A percentile compares a stretch with the other conserved stretches of the same genome.
Conservation (phyloP, 2,797 vertebrate species). For the Vultur gryphus region DNA sequence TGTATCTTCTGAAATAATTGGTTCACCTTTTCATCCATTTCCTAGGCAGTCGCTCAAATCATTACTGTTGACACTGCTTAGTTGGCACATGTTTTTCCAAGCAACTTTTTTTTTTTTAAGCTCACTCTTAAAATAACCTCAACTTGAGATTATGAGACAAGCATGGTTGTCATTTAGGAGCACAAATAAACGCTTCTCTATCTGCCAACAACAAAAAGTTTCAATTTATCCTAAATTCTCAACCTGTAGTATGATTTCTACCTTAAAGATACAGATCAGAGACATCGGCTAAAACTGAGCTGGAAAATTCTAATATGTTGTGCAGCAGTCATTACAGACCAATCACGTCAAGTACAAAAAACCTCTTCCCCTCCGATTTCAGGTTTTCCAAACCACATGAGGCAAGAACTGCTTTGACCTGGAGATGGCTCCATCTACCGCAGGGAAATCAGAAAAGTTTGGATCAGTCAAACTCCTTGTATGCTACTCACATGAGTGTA, state of each 20-base stretch:
- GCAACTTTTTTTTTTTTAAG: not conserved
- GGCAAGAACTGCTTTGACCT: not conserved
- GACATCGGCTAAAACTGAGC: not conserved
- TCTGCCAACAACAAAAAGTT: not conserved
- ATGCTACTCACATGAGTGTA: not conserved
- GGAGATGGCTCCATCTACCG: not conserved
- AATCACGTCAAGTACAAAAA: not conserved
- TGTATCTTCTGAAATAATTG: not conserved
- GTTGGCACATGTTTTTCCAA: not conserved
- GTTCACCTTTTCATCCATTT: not conserved
- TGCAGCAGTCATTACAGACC: not conserved
- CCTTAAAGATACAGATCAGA: not conserved
- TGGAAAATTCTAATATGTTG: not conserved
- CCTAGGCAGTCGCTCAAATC: not conserved
- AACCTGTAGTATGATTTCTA: not conserved
- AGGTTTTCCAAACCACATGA: not conserved
- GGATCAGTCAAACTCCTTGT: not conserved
- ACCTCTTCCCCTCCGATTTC: not conserved
- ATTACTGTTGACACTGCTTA: not conserved
- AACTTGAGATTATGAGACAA: not conserved
- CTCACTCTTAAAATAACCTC: not conserved
- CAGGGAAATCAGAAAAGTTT: not conserved
- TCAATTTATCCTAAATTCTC: not conserved
- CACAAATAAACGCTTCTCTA: not conserved
- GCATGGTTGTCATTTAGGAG: not conserved